phyloP scores from a whole-genome alignment of 2,888 invertebrate genomes.

The Carabus problematicus region DNA sequence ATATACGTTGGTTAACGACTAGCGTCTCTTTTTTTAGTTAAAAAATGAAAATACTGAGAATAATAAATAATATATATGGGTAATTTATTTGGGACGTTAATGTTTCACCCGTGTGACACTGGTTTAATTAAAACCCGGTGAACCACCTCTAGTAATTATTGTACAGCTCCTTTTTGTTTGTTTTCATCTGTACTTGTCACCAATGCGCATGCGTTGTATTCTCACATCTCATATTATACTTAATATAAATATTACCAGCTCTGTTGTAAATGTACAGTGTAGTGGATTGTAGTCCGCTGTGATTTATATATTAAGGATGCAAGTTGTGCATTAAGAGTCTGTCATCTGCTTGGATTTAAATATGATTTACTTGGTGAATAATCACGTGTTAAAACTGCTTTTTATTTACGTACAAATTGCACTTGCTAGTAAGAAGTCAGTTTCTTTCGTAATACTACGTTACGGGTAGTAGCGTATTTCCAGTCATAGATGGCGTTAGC shows the following conservation, averaged over 20 bases:
- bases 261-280: too few species aligned
- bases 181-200: conserved; percentile 3
- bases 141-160: conserved; percentile 8
- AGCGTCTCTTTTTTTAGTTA: background rate
- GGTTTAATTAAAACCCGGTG: conserved; percentile 28
- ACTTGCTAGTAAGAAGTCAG: too few species aligned
- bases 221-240: too few species aligned
- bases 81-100: conserved; percentile 34
- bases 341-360: conserved; percentile 1
- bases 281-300: too few species aligned
- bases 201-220: background rate
- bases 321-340: background rate
- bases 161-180: conserved; percentile 1
- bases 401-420: too few species aligned
- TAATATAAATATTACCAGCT: too few species aligned
- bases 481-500: too few species aligned
- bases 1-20: too few species aligned
- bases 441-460: too few species aligned
- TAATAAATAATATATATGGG: conserved; percentile 39
- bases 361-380: too few species aligned
- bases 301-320: background rate
- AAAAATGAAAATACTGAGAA: conserved; percentile 3
- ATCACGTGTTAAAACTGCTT: too few species aligned
- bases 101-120: conserved; percentile 31
- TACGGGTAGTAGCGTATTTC: too few species aligned